phyloP scores from a whole-genome alignment of 2,113 vertebrate species.

The Amblyopsis rosae region DNA sequence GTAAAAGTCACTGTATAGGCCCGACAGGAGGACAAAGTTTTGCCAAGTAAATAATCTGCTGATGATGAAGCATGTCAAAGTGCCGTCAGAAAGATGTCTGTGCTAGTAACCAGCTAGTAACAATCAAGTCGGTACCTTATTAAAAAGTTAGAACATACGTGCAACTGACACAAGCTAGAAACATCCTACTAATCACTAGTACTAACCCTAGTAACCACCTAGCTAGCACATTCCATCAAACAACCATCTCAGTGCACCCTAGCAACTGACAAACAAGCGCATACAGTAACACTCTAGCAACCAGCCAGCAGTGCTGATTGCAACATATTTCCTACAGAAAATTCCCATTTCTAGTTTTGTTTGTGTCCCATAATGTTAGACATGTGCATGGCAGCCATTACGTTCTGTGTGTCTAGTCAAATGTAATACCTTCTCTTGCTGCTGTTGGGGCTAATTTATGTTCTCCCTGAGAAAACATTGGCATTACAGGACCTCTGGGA shows the following conservation, averaged over 20 bases:
- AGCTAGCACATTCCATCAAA: no score
- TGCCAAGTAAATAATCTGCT: constrained; percentile 4
- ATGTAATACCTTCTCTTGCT: constrained; percentile 18
- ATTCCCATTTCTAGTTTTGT: not conserved
- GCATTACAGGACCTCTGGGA: constrained; percentile 44
- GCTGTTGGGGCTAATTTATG: constrained; percentile 37
- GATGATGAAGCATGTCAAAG: not conserved
- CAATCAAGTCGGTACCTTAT: no score
- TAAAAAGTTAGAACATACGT: no score
- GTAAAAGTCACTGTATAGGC: not conserved
- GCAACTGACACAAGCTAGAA: no score
- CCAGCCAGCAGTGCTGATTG: no score
- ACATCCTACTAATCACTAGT: no score
- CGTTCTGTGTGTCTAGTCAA: constrained; percentile 2
- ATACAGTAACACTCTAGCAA: no score
- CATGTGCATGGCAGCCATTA: constrained; percentile 10
- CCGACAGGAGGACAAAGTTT: not conserved
- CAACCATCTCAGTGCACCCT: no score
- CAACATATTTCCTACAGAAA: not conserved
- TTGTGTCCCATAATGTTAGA: not conserved
- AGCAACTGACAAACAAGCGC: no score
- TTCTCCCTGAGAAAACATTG: constrained; percentile 41
- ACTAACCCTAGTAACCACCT: no score
- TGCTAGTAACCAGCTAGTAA: no score
- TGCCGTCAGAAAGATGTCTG: no score